Evolutionary conservation across 1,140 invertebrate genomes (phyloP).

Genomic region (Steinernema khuongi): DNA sequence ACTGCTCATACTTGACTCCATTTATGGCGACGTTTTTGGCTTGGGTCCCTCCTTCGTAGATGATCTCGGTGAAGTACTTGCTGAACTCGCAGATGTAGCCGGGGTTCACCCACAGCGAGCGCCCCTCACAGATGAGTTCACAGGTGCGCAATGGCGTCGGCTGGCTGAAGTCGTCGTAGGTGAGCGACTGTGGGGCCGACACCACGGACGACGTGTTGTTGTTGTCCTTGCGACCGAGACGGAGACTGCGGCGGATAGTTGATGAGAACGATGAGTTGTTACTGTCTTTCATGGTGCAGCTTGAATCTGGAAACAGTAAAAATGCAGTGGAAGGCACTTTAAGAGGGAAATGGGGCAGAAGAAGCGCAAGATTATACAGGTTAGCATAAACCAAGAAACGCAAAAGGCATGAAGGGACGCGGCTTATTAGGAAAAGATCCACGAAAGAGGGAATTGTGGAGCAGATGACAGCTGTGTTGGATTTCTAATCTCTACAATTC

Average conservation of each 20-base stretch:
- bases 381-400: too few species aligned
- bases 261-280: neutral
- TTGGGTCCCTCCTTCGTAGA: neutral
- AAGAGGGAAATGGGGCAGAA: too few species aligned
- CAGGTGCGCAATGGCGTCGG: neutral
- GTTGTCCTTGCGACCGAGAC: neutral
- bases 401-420: too few species aligned
- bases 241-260: neutral
- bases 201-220: neutral
- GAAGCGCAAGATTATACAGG: too few species aligned
- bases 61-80: neutral
- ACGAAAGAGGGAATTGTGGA: too few species aligned
- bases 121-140: neutral
- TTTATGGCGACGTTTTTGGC: neutral
- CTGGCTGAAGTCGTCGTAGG: conserved; percentile 1
- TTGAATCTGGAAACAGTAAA: too few species aligned
- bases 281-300: neutral
- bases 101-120: neutral
- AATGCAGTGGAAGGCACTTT: too few species aligned
- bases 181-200: neutral
- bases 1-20: neutral
- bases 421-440: too few species aligned
- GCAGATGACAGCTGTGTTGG: too few species aligned
- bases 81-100: conserved; percentile 1
- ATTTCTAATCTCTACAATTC: too few species aligned